These are phyloP conservation scores for Climacteris rufus DNA, from an alignment of 2,113 vertebrate genomes.

Conservation along the genomic window DNA sequence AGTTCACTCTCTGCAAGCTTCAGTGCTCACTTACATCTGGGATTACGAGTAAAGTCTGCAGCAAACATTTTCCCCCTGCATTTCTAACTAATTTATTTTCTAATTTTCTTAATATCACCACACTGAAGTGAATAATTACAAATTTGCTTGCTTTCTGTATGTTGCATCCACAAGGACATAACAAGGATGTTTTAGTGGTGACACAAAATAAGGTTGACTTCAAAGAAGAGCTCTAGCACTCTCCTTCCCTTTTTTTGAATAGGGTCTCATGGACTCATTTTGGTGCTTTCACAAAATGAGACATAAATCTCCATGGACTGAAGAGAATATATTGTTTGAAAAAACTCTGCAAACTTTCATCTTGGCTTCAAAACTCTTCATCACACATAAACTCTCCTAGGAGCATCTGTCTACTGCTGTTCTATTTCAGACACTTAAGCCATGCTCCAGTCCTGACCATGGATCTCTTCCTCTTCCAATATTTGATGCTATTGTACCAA, in stretches of 20 bases:
- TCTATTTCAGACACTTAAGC: neutral
- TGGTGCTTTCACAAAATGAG: neutral
- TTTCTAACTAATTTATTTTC: slow-evolving; percentile 42
- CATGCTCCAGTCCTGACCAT: neutral
- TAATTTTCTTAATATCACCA: slow-evolving; percentile 34
- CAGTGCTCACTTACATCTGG: neutral
- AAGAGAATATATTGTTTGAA: neutral
- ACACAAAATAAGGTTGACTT: neutral
- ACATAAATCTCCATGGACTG: neutral
- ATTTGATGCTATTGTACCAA: neutral
- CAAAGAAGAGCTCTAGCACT: neutral
- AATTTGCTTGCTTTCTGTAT: neutral
- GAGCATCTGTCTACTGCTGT: neutral
- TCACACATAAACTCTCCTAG: neutral
- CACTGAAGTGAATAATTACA: neutral
- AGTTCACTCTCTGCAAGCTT: neutral
- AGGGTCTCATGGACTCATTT: neutral
- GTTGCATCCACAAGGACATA: neutral
- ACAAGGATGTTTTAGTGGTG: neutral
- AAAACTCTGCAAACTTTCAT: neutral
- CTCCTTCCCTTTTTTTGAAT: neutral
- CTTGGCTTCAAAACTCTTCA: neutral
- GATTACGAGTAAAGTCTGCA: neutral
- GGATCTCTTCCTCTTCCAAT: neutral
- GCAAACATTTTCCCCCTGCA: neutral